Base-by-base conservation (phyloP, 2,888 invertebrate genomes). In the Adineta ricciae region DNA sequence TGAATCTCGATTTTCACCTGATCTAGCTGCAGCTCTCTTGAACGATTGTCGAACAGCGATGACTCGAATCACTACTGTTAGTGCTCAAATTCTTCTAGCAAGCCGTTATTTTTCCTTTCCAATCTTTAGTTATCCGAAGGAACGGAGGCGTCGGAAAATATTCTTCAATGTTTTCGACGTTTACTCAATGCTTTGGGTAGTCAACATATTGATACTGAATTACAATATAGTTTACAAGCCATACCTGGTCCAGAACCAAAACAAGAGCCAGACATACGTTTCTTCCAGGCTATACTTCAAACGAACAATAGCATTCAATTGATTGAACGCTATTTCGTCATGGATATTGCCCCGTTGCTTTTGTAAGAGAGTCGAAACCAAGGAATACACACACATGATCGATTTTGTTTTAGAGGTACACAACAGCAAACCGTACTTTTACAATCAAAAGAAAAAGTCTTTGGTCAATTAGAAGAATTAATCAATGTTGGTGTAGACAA, bases 281-380 rank as follows among this genome's bases (percentile, higher is more conserved):
- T 97, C 91, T 97, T 98, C 89, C 94, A 95, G 84, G 90, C 95
- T 14, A 95, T 96, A 19, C 94, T 95, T 87, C 95, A 97, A 90
- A 94, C 95, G 49, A 97, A 97, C 89, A 95, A 95, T 86, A 95
- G 97, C 84, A 94, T 96, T 21, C 95, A 95, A 90, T 92, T 97
- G 89, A 93, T 97, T 89, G 96, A 96, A 88, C 78, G 78, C n/a
- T 78, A 78, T 78, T 78, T 78, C 41, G 78, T 78, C n/a, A 41
- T 78, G 38, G 41, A 78, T n/a, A 78, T 78, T 78, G 78, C 78
- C 14, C 41, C 78, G n/a, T 78, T 78, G 41, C n/a, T 78, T 11
- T n/a, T 87, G 93, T 97, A 64, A 93, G 93, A 95, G 96, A 92
- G 93, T 92, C 90, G n/a, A 87, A 50, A 50, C 19, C 3, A 50